Conservation (phyloP, 92 coral and sea anemone genomes). For the Siderastrea radians region DNA sequence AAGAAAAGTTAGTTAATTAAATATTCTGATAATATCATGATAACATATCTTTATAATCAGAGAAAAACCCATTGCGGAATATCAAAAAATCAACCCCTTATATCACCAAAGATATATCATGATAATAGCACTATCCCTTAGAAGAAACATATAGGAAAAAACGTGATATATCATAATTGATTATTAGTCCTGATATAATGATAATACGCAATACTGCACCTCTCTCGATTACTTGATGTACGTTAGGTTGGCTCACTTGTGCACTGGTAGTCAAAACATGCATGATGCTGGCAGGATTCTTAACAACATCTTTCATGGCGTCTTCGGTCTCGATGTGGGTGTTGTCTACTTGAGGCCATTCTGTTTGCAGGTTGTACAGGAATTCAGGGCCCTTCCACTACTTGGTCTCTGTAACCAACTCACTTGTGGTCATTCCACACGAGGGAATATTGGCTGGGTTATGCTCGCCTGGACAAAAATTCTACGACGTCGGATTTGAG, state of each 20-base stretch:
- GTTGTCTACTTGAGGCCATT: constrained; percentile 28
- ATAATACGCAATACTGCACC: too few relatives aligned
- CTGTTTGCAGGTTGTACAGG: constrained; percentile 17
- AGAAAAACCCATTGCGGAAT: too few relatives aligned
- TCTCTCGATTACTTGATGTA: constrained; percentile 37
- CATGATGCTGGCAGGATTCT: constrained; percentile 50
- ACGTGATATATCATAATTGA: too few relatives aligned
- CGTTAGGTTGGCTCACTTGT: not conserved
- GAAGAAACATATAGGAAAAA: too few relatives aligned
- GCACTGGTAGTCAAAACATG: constrained; percentile 39
- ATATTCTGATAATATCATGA: too few relatives aligned
- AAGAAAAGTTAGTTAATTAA: too few relatives aligned
- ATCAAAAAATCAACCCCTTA: too few relatives aligned
- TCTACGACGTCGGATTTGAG: constrained; percentile 48
- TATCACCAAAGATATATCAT: too few relatives aligned
- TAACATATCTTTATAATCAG: too few relatives aligned
- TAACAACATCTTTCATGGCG: constrained; percentile 39
- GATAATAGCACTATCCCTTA: too few relatives aligned
- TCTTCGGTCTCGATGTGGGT: constrained; percentile 21
- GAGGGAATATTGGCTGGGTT: constrained; percentile 67
- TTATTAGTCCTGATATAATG: too few relatives aligned
- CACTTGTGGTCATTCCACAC: constrained; percentile 37
- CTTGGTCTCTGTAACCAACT: constrained; percentile 22
- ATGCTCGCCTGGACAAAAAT: constrained; percentile 48
- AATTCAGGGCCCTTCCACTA: constrained; percentile 58